Conservation (phyloP, 2,797 vertebrate genomes). For the Mycteria americana region DNA sequence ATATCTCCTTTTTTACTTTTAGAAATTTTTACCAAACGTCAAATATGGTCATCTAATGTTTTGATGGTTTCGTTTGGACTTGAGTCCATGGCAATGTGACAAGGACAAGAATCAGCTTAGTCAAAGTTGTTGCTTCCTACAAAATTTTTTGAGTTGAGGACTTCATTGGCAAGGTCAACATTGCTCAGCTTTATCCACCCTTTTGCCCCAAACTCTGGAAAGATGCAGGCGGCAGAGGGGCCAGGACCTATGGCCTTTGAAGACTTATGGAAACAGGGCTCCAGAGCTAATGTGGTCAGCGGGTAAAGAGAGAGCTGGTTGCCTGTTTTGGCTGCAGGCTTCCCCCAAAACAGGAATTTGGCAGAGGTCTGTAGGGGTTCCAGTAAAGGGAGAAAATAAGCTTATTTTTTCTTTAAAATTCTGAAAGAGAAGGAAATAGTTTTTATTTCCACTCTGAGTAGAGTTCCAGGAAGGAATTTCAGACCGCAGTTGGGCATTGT, state of each 20-base stretch:
- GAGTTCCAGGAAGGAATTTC: background rate
- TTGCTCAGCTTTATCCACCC: background rate
- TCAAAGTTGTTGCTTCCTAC: background rate
- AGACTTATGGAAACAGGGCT: fast-evolving
- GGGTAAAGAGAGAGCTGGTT: background rate
- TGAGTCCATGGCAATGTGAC: background rate
- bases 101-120: background rate
- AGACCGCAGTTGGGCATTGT: fast-evolving
- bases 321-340: background rate
- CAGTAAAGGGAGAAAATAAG: background rate
- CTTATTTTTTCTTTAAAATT: background rate
- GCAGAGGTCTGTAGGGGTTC: background rate
- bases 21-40: background rate
- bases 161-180: background rate
- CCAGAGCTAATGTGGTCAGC: background rate
- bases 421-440: background rate
- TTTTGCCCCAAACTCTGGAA: background rate
- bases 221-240: background rate
- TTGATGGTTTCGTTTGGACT: background rate
- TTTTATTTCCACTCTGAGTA: background rate
- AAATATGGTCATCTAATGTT: background rate
- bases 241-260: fast-evolving
- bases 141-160: background rate
- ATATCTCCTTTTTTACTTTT: background rate
- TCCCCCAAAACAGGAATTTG: background rate